Conservation (phyloP, 2,797 vertebrate species). For the Neostethus bicornis region DNA sequence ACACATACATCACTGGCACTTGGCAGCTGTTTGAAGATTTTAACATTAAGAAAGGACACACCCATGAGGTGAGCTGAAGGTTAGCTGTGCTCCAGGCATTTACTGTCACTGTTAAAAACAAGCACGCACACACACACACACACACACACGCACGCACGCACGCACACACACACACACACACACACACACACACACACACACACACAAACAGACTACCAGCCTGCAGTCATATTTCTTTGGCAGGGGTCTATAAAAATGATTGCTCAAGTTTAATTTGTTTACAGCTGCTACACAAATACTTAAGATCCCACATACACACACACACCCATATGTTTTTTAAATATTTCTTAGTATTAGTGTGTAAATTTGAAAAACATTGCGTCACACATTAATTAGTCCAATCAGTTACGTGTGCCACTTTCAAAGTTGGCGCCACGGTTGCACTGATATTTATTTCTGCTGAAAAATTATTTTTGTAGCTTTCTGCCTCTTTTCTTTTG, state of each 20-base stretch:
- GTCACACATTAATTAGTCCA: slow-evolving; percentile 13
- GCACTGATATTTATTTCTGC: slow-evolving; percentile 58
- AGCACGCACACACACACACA: slow-evolving; percentile 10
- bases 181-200: slow-evolving; percentile 19
- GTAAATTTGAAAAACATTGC: slow-evolving; percentile 35
- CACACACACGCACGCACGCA: too few species aligned
- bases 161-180: too few species aligned
- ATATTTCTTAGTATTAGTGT: slow-evolving; percentile 27
- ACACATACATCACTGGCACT: slow-evolving; percentile 17
- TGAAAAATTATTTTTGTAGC: slow-evolving; percentile 39
- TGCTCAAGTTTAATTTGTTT: slow-evolving; percentile 27
- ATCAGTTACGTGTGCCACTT: slow-evolving; percentile 11
- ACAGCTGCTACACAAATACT: slow-evolving; percentile 18
- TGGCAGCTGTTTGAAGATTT: slow-evolving; percentile 61
- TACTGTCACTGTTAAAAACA: slow-evolving; percentile 49
- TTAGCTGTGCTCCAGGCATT: slow-evolving; percentile 57
- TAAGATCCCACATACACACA: slow-evolving; percentile 10
- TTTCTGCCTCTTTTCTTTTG: slow-evolving; percentile 26
- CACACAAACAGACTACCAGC: background rate
- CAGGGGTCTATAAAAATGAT: slow-evolving; percentile 31
- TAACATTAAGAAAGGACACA: slow-evolving; percentile 48
- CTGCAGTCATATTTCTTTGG: slow-evolving; percentile 9
- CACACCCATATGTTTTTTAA: slow-evolving; percentile 15
- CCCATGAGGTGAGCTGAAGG: slow-evolving; percentile 71
- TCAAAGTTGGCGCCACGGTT: slow-evolving; percentile 23